A percentile compares a stretch with the other conserved stretches of the same genome.
phyloP scores from a whole-genome alignment of 2,888 invertebrate species.

The Aspidapion aeneum region DNA sequence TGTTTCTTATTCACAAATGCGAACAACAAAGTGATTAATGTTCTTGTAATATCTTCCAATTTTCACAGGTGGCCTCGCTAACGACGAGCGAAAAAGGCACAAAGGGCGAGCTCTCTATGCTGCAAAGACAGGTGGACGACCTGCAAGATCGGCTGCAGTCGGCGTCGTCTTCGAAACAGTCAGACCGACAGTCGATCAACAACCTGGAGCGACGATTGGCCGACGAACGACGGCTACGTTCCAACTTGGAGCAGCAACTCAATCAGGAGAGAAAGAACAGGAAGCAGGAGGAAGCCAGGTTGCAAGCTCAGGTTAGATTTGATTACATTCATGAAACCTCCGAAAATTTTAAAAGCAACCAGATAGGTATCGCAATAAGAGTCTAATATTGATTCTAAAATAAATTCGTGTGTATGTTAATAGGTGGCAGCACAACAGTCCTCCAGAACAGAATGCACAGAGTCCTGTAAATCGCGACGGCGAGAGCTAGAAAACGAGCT shows the following conservation, averaged over 20 bases:
- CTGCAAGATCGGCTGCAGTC: constrained; percentile 80
- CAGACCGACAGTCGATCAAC: constrained; percentile 74
- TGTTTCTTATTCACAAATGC: no score
- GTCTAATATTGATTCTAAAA: no score
- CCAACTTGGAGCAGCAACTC: constrained; percentile 69
- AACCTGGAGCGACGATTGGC: constrained; percentile 76
- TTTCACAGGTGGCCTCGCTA: constrained; percentile 60
- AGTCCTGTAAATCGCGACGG: constrained; percentile 49
- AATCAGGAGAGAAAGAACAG: constrained; percentile 69
- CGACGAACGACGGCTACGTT: constrained; percentile 79
- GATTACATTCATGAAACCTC: no score
- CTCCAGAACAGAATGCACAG: constrained; percentile 46
- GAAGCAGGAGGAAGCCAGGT: constrained; percentile 51
- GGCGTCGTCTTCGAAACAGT: constrained; percentile 65
- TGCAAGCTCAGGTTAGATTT: constrained; percentile 26
- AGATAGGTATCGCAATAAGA: no score
- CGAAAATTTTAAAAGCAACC: no score
- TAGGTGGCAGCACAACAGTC: constrained; percentile 28
- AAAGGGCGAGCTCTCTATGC: constrained; percentile 68
- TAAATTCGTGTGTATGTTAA: not conserved
- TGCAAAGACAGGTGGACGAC: constrained; percentile 85
- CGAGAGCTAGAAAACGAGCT: constrained; percentile 62
- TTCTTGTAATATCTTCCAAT: no score
- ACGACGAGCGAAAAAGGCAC: constrained; percentile 64
- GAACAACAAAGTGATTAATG: no score